Base-by-base conservation (phyloP, 2,797 vertebrate genomes). In the Arrhamphus sclerolepis region DNA sequence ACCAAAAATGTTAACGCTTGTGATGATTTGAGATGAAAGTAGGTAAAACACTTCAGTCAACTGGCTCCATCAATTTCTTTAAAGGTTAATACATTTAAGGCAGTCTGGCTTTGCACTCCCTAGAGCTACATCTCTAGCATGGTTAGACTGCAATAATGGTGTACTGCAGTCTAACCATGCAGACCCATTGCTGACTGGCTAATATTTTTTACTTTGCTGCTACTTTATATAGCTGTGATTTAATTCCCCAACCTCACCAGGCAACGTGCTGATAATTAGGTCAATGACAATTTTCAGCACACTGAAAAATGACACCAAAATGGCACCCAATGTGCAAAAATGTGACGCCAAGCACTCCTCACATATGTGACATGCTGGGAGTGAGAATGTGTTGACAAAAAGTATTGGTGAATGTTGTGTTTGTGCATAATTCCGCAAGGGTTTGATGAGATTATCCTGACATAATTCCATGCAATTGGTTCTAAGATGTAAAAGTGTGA, bases 61-160 rank as follows among this genome's bases (percentile, higher is more conserved):
- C 40, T 41, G 38, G 38, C 48, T 10, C 38, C 17, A 26, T 34
- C 5, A 65, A 19, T 56, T 39, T 56, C 53, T 38, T 38, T 38
- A 14, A 38, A 38, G 7, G 7, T 16, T 43, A 39, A 43, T 34
- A 65, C 19, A 49, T 17, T 24, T 16, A 61, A 34, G 11, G 40
- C 14, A 21, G 14, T 43, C 47, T 5, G 28, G 22, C 40, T 47
- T 39, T 46, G 21, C 26, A 46, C 24, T 39, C 31, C 29, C 16
- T 50, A 8, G 19, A 31, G 24, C 24, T n/a, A 20, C 18, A n/a
- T 34, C 29, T 13, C 20, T 48, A 21, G 16, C 5, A 20, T 3
- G 17, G 16, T 31, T 55, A 22, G 42, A 28, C 42, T 46, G 7
- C 2, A 16, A 29, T 7, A 54, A n/a, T n/a, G n/a, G n/a, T n/a